Evolutionary conservation across 1,140 invertebrate genomes (phyloP).

Genomic region (Campoletis sonorensis): DNA sequence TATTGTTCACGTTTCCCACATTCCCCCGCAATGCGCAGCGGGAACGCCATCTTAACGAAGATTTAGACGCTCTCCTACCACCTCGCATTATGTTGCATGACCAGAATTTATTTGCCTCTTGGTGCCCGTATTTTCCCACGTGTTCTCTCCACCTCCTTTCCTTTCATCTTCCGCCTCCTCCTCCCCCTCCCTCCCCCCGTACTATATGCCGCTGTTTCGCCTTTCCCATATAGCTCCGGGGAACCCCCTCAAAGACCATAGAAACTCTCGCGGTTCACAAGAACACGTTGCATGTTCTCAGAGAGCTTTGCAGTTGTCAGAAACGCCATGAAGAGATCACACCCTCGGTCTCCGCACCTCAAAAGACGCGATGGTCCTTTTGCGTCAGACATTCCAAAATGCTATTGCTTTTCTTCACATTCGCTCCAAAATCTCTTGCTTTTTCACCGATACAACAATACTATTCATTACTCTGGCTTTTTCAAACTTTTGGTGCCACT

Average conservation of each 20-base stretch:
- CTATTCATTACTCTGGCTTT: too few species aligned
- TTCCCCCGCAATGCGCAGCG: conserved; percentile 51
- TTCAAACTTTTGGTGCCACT: too few species aligned
- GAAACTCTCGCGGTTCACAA: not conserved
- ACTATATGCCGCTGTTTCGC: not conserved
- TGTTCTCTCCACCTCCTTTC: not conserved
- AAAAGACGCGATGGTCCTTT: not conserved
- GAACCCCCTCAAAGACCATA: not conserved
- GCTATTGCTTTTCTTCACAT: too few species aligned
- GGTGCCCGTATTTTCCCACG: conserved; percentile 39
- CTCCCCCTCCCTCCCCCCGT: too few species aligned
- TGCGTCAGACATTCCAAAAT: too few species aligned
- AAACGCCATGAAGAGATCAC: not conserved
- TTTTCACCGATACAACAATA: too few species aligned
- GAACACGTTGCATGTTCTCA: conserved; percentile 3
- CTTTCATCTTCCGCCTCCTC: not conserved
- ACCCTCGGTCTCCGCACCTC: not conserved
- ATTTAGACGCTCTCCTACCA: conserved; percentile 51
- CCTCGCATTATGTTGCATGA: conserved; percentile 56
- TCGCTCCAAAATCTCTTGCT: too few species aligned
- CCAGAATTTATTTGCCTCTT: conserved; percentile 57
- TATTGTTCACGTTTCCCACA: conserved; percentile 55
- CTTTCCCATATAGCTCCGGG: not conserved
- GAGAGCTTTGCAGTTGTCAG: not conserved
- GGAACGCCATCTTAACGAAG: conserved; percentile 54